Conservation (phyloP, 2,113 vertebrate species). For the Ailuropoda melanoleuca region DNA sequence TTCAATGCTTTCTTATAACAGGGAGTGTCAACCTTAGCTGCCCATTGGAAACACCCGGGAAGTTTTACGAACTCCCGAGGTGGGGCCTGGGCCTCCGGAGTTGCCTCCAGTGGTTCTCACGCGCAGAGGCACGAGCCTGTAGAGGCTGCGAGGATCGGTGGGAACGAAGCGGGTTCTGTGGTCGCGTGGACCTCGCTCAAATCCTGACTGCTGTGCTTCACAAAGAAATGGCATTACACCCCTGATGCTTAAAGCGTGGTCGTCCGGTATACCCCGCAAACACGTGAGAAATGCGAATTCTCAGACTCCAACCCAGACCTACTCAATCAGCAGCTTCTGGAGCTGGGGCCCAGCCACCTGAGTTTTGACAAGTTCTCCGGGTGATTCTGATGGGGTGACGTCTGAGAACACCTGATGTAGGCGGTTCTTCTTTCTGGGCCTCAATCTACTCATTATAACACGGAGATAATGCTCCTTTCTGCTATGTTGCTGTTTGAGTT, state of each 20-base stretch:
- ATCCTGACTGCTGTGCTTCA: background rate
- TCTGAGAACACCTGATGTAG: background rate
- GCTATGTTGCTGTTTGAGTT: background rate
- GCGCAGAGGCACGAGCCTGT: background rate
- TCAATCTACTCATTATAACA: background rate
- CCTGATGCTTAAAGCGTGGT: background rate
- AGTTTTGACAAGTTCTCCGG: background rate
- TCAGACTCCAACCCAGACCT: background rate
- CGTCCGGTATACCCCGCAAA: background rate
- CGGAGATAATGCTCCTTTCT: background rate
- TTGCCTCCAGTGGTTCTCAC: background rate
- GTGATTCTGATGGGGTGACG: background rate
- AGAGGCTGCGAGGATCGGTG: background rate
- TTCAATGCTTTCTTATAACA: background rate
- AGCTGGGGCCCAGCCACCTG: background rate
- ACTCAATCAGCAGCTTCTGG: slow-evolving; percentile 3
- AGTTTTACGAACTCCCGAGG: background rate
- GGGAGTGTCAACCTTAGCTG: background rate
- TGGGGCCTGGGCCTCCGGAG: background rate
- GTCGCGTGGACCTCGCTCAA: background rate
- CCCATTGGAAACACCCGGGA: background rate
- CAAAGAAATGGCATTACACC: background rate
- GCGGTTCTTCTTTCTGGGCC: background rate
- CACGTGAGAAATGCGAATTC: background rate
- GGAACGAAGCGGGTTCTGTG: background rate